Base-by-base conservation (phyloP, 37 sponge, comb jelly and placozoan genomes). In the Chondrilla cf. caribensis region DNA sequence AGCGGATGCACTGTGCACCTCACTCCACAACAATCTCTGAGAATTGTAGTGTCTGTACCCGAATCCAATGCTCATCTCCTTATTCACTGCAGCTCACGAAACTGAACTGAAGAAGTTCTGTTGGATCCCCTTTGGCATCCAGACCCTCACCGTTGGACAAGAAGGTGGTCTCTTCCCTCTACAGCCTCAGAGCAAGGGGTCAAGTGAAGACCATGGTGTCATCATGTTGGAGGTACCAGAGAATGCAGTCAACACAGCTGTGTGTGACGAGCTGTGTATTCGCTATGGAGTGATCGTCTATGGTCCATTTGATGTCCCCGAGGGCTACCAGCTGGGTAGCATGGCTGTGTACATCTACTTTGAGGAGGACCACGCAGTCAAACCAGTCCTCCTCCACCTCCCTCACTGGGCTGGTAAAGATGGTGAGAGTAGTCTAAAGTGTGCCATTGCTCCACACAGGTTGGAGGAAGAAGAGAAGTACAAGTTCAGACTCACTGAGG, bases 111-210 rank as follows among this genome's bases (percentile, higher is more conserved):
- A 29, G 64, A 62, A 62, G 64, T 29, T 29, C 18, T 62, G 64
- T 62, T 62, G 64, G 64, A 29, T 62, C 22, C 64, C 64, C 25
- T 62, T 62, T 62, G 64, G 64, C 29, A 29, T 62, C 29, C 64
- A 62, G 6, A 62, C 29, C 29, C 64, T 62, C 29, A 28, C 29
- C 7, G 64, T 15, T 29, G 64, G 64, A 62, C 18, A n/a, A 29
- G 64, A 28, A 62, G 64, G 64, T 29, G 64, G 64, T n/a, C 29
- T 29, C 29, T 62, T 62, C 22, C 64, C 64, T 62, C 29, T 62
- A 28, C 51, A 47, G 51, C 51, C 51, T 6, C 51, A 47, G 51
- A 47, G 9, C 6, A 47, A 6, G 11, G 51, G 11, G 51, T 6
- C 11, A 14, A 14, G 11, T 11, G 11, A 47, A 47, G 64, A 62